phyloP scores from a whole-genome alignment of 2,888 invertebrate genomes.

The Panopea generosa region DNA sequence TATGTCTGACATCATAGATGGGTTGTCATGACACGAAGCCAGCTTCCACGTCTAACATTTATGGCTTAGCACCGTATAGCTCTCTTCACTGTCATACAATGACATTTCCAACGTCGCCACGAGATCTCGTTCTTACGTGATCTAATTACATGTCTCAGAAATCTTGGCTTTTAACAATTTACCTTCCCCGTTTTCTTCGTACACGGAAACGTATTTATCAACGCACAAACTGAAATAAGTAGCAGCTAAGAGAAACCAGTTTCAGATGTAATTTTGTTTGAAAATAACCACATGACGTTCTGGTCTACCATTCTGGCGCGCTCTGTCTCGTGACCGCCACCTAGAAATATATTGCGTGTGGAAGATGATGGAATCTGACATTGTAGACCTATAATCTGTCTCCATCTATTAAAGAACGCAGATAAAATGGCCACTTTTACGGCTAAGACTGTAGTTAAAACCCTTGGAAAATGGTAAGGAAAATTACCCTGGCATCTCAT shows the following conservation, averaged over 20 bases:
- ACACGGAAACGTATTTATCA: background rate
- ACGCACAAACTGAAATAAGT: conserved; percentile 28
- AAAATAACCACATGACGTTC: conserved; percentile 59
- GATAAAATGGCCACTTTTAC: conserved; percentile 52
- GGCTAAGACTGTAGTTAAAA: conserved; percentile 15
- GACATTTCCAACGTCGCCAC: too few relatives aligned
- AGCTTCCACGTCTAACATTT: too few relatives aligned
- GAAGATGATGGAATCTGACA: conserved; percentile 10
- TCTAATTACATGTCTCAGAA: too few relatives aligned
- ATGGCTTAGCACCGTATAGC: background rate
- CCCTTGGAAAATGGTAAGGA: conserved; percentile 13
- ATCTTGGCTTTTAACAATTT: too few relatives aligned
- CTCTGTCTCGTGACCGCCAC: conserved; percentile 23
- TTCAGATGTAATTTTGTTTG: conserved; percentile 52
- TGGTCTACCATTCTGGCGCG: conserved; percentile 9
- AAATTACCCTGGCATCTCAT: background rate
- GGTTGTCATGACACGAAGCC: too few relatives aligned
- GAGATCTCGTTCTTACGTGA: too few relatives aligned
- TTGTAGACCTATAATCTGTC: conserved; percentile 25
- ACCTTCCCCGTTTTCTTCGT: too few relatives aligned
- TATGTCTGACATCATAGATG: too few relatives aligned
- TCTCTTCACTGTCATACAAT: too few relatives aligned
- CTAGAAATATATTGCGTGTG: conserved; percentile 29
- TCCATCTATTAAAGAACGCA: conserved; percentile 38
- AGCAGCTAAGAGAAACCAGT: conserved; percentile 11